Percentiles rank a stretch among this genome's conserved stretches.
Conservation (phyloP, 2,113 vertebrate species). For the Leptobrachium ailaonicum region DNA sequence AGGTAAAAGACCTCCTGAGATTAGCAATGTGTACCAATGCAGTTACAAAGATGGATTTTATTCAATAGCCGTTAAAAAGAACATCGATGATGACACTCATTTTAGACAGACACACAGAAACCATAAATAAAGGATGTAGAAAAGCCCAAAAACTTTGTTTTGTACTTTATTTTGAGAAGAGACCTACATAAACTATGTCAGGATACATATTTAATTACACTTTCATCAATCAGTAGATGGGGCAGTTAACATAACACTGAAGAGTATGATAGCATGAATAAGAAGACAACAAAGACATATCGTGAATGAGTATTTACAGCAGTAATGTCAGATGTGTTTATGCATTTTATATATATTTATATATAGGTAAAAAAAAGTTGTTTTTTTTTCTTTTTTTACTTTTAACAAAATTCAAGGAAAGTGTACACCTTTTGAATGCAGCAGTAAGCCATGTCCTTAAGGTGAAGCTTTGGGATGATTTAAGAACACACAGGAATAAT, state of each 20-base stretch:
- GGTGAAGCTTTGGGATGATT: constrained; percentile 51
- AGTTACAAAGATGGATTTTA: too few species aligned
- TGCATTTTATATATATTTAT: constrained; percentile 62
- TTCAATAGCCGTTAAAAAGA: too few species aligned
- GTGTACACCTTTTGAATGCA: constrained; percentile 61
- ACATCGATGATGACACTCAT: too few species aligned
- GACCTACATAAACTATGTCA: constrained; percentile 80
- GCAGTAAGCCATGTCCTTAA: constrained; percentile 57
- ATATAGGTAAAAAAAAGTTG: constrained; percentile 72
- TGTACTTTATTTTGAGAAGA: constrained; percentile 82
- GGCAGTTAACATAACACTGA: constrained; percentile 72
- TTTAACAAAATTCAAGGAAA: constrained; percentile 60
- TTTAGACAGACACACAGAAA: neutral
- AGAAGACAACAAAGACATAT: constrained; percentile 71
- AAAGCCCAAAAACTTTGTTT: constrained; percentile 54
- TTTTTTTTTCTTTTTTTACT: constrained; percentile 20
- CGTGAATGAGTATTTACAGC: constrained; percentile 76
- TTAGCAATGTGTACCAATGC: too few species aligned
- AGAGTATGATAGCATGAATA: constrained; percentile 53
- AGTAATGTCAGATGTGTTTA: constrained; percentile 69
- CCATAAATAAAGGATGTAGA: neutral
- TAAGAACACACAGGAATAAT: constrained; percentile 33
- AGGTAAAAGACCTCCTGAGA: too few species aligned
- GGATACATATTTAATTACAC: constrained; percentile 73
- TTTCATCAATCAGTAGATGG: constrained; percentile 75